Conservation (phyloP, 2,797 vertebrate species). For the Anableps anableps region DNA sequence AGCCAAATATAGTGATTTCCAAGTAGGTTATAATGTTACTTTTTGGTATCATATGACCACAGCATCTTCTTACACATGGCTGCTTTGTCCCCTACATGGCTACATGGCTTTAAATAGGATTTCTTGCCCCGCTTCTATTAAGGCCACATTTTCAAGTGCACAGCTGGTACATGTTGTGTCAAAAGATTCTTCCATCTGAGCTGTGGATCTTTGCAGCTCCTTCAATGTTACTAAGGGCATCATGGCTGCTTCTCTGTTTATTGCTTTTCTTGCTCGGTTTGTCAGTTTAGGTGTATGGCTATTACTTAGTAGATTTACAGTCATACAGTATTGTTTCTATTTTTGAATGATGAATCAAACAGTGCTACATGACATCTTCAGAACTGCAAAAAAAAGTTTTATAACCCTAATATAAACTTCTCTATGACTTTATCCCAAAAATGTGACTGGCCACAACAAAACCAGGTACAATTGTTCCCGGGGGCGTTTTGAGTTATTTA, state of each 20-base stretch:
- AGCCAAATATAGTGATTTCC: too few relatives aligned
- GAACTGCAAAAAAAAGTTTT: background rate
- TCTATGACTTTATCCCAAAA: background rate
- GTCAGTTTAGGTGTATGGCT: background rate
- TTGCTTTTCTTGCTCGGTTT: background rate
- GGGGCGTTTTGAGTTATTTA: too few relatives aligned
- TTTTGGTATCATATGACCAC: background rate
- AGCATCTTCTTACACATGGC: background rate
- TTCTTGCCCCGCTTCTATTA: background rate
- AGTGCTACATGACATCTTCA: background rate
- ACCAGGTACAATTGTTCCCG: too few relatives aligned
- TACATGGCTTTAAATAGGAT: background rate
- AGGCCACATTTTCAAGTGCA: background rate
- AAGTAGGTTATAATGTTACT: background rate
- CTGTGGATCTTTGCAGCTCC: background rate
- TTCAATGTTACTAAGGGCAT: background rate
- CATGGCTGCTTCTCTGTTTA: background rate
- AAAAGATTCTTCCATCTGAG: background rate
- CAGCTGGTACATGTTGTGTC: background rate
- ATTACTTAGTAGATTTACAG: background rate
- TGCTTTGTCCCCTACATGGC: background rate
- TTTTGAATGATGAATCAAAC: background rate
- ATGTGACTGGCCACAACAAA: too few relatives aligned
- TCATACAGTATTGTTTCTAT: background rate
- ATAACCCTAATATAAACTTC: background rate